These are phyloP conservation scores for Cancer borealis DNA, from an alignment of 2,888 invertebrate genomes.

Conservation along the genomic window DNA sequence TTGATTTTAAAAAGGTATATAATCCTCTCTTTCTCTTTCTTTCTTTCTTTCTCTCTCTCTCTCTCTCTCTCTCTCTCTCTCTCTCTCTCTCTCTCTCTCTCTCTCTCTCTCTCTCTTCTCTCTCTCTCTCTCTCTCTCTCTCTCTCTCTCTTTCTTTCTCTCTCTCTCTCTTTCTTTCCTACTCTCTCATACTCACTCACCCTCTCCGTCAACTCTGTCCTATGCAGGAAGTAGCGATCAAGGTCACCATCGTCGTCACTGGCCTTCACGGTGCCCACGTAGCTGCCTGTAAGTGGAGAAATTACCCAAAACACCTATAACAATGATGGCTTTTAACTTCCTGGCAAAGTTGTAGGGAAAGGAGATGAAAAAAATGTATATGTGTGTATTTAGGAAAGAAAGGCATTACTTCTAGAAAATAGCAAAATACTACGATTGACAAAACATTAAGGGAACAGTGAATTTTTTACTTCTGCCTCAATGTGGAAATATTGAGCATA, in stretches of 20 bases:
- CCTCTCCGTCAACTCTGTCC: not conserved
- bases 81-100: too few relatives aligned
- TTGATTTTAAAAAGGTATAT: too few relatives aligned
- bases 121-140: not conserved
- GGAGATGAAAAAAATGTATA: not conserved
- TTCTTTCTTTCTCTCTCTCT: too few relatives aligned
- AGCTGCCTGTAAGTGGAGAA: not conserved
- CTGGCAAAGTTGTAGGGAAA: not conserved
- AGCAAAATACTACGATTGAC: not conserved
- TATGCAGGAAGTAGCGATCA: not conserved
- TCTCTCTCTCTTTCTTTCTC: not conserved
- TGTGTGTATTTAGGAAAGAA: not conserved
- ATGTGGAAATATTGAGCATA: not conserved
- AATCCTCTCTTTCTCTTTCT: too few relatives aligned
- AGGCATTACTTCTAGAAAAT: not conserved
- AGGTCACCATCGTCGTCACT: slow-evolving; percentile 21
- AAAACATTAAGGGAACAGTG: not conserved
- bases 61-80: too few relatives aligned
- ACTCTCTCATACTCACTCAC: not conserved
- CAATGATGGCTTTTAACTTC: not conserved
- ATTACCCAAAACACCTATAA: not conserved
- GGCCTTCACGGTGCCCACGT: slow-evolving; percentile 24
- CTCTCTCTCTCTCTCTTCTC: too few relatives aligned
- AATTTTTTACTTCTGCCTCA: not conserved
- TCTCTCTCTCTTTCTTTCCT: not conserved